Conservation (phyloP, 2,113 vertebrate species). For the Cynocephalus volans region DNA sequence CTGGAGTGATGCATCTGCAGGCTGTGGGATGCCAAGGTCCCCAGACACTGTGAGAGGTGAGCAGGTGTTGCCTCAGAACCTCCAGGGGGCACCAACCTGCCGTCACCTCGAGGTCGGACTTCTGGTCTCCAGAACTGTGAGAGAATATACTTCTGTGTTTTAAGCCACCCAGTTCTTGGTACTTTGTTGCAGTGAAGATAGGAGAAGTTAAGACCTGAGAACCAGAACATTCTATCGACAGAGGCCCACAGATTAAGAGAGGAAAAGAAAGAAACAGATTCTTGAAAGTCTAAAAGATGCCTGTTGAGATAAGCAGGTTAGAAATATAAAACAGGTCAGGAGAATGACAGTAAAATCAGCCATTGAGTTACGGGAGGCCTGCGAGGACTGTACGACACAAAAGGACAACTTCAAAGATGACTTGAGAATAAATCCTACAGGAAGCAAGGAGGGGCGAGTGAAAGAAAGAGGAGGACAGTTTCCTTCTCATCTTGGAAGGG, state of each 20-base stretch:
- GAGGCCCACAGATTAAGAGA: not conserved
- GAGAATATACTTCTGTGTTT: not conserved
- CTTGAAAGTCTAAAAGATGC: not conserved
- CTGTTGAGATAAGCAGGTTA: not conserved
- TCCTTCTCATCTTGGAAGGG: not conserved
- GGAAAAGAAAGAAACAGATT: constrained; percentile 10
- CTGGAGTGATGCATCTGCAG: not conserved
- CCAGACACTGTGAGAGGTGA: not conserved
- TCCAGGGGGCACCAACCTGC: not conserved
- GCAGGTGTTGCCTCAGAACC: not conserved
- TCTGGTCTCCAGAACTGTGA: not conserved
- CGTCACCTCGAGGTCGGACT: no score
- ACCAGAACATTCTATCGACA: not conserved
- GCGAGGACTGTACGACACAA: not conserved
- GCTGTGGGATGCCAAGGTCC: not conserved
- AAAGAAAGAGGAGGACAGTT: not conserved
- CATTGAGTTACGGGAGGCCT: not conserved
- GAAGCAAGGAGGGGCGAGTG: not conserved
- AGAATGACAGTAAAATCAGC: not conserved
- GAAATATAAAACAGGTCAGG: not conserved
- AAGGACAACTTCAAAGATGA: not conserved
- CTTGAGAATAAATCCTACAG: not conserved
- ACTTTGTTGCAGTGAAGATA: not conserved
- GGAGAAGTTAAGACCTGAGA: not conserved
- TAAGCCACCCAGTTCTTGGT: not conserved